Evolutionary conservation across 2,888 invertebrate species (phyloP).

Genomic region (Lordiphosa andalusiaca): DNA sequence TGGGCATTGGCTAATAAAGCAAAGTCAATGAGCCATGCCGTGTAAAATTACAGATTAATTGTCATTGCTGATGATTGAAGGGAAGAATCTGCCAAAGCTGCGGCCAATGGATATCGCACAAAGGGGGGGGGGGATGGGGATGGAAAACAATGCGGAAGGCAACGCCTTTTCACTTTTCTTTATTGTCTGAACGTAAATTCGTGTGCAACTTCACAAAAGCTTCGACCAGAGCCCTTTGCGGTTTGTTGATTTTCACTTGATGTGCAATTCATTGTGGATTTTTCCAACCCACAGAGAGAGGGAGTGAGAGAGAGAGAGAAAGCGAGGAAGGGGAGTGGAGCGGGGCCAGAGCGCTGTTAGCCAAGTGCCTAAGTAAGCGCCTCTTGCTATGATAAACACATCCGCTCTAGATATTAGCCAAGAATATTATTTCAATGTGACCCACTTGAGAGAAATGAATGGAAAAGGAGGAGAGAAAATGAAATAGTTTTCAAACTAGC

Average conservation of each 20-base stretch:
- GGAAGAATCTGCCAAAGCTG: slow-evolving; percentile 1
- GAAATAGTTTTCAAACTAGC: too few relatives aligned
- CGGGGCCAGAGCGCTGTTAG: slow-evolving; percentile 14
- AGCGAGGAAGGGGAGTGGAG: too few relatives aligned
- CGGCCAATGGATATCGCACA: slow-evolving; percentile 22
- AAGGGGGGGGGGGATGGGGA: too few relatives aligned
- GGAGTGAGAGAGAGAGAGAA: too few relatives aligned
- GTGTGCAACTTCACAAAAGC: background rate
- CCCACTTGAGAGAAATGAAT: slow-evolving; percentile 51
- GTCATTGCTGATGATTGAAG: too few relatives aligned
- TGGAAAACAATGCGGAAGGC: slow-evolving; percentile 34
- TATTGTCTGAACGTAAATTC: slow-evolving; percentile 20
- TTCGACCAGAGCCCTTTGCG: slow-evolving; percentile 3
- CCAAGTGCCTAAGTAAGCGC: slow-evolving; percentile 40
- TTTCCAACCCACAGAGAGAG: background rate
- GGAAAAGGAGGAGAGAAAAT: slow-evolving; percentile 9
- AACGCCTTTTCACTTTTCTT: slow-evolving; percentile 58
- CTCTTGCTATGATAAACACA: slow-evolving; percentile 52
- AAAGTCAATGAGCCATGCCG: slow-evolving; percentile 25
- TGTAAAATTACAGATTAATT: slow-evolving; percentile 56
- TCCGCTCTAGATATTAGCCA: slow-evolving; percentile 60
- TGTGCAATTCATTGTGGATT: background rate
- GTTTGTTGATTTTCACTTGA: slow-evolving; percentile 1
- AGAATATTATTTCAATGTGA: slow-evolving; percentile 60
- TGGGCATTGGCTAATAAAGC: slow-evolving; percentile 39